phyloP scores from a whole-genome alignment of 2,888 invertebrate species.

The Drosophila koepferae region DNA sequence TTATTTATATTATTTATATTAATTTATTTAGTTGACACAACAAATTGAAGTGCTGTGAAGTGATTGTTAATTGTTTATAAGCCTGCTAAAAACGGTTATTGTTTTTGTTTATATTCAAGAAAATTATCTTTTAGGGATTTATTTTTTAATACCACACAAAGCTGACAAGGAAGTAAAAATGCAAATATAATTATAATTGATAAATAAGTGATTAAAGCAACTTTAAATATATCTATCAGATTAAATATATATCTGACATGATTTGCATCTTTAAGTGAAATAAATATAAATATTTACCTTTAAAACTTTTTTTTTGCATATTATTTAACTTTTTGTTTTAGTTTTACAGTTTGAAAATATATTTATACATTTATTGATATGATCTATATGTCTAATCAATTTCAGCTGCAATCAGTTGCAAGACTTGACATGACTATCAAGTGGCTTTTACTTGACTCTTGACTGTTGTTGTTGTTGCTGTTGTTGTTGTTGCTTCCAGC shows the following conservation, averaged over 20 bases:
- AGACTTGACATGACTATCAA: conserved; percentile 11
- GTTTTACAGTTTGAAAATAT: background rate
- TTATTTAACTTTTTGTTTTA: background rate
- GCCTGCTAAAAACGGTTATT: background rate
- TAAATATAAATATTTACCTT: background rate
- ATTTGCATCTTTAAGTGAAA: background rate
- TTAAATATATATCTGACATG: background rate
- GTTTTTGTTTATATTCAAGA: background rate
- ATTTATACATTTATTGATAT: background rate
- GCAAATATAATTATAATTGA: background rate
- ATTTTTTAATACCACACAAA: background rate
- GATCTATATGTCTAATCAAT: background rate
- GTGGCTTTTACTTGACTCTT: conserved; percentile 23
- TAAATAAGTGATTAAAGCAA: background rate
- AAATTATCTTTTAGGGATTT: background rate
- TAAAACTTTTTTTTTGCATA: no score
- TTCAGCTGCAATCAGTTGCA: conserved; percentile 13
- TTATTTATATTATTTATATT: conserved; percentile 3
- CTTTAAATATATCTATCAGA: background rate
- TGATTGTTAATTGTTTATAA: background rate
- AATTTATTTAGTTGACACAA: background rate
- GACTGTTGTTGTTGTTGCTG: background rate
- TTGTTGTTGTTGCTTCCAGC: conserved; percentile 4
- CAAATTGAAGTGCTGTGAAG: background rate
- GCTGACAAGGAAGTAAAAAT: background rate